phyloP scores from a whole-genome alignment of 2,113 vertebrate species.

The Rhagologus leucostigma region DNA sequence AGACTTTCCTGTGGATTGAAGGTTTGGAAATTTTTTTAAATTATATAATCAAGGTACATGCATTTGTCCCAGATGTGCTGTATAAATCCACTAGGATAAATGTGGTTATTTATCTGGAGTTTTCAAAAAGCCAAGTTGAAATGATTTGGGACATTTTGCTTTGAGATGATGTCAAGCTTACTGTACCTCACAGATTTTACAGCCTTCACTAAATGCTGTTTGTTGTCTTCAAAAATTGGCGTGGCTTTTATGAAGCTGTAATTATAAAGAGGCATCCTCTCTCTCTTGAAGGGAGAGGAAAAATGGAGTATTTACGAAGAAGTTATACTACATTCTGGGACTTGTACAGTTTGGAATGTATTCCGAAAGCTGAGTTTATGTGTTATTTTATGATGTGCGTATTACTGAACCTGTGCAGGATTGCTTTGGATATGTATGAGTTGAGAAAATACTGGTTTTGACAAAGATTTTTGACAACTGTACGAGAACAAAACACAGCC shows the following conservation, averaged over 20 bases:
- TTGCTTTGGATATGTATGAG: background rate
- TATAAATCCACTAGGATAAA: too few relatives aligned
- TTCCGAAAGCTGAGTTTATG: background rate
- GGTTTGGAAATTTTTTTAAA: background rate
- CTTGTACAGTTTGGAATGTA: background rate
- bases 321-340: rapidly evolving
- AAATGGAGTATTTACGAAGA: background rate
- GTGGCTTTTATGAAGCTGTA: background rate
- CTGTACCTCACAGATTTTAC: background rate
- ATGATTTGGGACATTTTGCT: background rate
- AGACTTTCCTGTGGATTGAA: background rate
- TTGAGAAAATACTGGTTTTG: background rate
- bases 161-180: background rate
- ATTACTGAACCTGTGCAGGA: background rate
- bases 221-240: background rate
- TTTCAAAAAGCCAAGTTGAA: background rate
- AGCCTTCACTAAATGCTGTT: background rate
- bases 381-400: background rate
- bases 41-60: background rate
- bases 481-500: background rate
- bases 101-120: background rate
- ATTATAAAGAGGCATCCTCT: background rate
- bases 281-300: background rate
- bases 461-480: background rate
- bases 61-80: background rate